A percentile compares a stretch with the other conserved stretches of the same genome.
phyloP scores from a whole-genome alignment of 37 sponge, comb jelly and placozoan species.

The Crambe crambe region DNA sequence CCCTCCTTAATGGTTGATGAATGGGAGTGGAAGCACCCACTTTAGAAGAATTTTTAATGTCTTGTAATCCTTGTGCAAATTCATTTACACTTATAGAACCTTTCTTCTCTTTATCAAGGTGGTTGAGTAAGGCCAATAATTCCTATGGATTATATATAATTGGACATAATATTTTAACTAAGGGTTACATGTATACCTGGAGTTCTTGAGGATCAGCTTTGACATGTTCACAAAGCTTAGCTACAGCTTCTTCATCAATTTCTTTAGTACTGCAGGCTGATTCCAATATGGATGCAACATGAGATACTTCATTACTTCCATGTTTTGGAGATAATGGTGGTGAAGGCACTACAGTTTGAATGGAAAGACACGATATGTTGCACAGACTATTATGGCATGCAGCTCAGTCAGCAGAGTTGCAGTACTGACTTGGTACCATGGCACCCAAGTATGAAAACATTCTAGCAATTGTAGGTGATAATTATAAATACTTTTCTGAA shows the following conservation, averaged over 20 bases:
- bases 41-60: constrained; percentile 5
- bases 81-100: constrained; percentile 37
- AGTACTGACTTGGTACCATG: not conserved
- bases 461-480: not conserved
- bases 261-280: constrained; percentile 15
- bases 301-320: constrained; percentile 24
- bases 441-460: too few relatives aligned
- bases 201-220: constrained; percentile 35
- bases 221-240: constrained; percentile 30
- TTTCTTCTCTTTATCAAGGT: constrained; percentile 35
- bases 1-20: not conserved
- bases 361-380: too few relatives aligned
- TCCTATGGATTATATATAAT: constrained; percentile 19
- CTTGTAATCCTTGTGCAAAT: constrained; percentile 43
- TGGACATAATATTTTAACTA: not conserved
- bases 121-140: constrained; percentile 24
- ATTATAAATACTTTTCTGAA: too few relatives aligned
- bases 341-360: constrained; percentile 16
- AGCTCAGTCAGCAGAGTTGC: not conserved
- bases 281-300: constrained; percentile 13
- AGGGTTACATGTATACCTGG: constrained; percentile 7
- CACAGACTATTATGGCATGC: too few relatives aligned
- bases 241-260: constrained; percentile 22
- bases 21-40: constrained; percentile 39
- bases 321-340: constrained; percentile 13